Conservation (phyloP, 2,113 vertebrate species). For the Campylorhamphus procurvoides region DNA sequence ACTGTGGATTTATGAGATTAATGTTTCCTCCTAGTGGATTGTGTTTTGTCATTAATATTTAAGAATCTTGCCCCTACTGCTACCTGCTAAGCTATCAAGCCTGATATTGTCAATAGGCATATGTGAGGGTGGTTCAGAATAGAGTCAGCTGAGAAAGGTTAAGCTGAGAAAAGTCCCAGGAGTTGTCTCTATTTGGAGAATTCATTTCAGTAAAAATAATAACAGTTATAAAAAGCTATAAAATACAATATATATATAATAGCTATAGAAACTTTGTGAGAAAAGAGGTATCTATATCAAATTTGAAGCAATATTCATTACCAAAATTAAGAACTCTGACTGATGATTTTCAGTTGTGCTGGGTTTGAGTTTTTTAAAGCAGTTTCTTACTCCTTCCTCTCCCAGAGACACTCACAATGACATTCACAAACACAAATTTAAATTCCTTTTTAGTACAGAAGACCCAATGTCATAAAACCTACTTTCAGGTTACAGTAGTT, state of each 20-base stretch:
- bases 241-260: background rate
- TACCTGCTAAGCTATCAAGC: background rate
- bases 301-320: background rate
- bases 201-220: background rate
- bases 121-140: background rate
- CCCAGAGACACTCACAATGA: background rate
- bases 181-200: background rate
- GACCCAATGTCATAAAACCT: background rate
- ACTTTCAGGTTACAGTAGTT: background rate
- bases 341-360: background rate
- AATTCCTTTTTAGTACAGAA: background rate
- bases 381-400: background rate
- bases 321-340: background rate
- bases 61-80: background rate
- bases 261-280: background rate
- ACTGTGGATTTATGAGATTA: conserved; percentile 3
- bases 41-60: background rate
- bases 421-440: background rate
- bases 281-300: background rate
- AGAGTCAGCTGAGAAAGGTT: background rate
- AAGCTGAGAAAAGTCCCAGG: background rate
- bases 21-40: background rate
- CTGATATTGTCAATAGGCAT: background rate
- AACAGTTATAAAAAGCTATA: background rate
- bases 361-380: background rate